Evolutionary conservation across 2,888 invertebrate genomes (phyloP).

Genomic region (Altica lythri): DNA sequence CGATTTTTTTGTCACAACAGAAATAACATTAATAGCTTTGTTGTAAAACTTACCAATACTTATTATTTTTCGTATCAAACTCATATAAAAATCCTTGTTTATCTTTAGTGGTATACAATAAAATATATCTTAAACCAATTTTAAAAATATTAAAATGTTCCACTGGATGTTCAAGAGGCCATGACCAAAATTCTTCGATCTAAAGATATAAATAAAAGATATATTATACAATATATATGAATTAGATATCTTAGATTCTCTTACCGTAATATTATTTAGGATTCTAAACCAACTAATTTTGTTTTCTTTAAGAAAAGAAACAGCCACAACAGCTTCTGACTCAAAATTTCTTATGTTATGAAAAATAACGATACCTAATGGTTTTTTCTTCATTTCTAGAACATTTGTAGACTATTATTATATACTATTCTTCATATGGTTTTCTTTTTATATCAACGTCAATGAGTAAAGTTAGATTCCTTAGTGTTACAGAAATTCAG

Average conservation of each 20-base stretch:
- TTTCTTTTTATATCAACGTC: too few relatives aligned
- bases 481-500: too few relatives aligned
- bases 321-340: conserved; percentile 42
- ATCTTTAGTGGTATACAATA: conserved; percentile 39
- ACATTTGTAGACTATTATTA: too few relatives aligned
- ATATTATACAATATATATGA: background rate
- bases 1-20: too few relatives aligned
- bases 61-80: conserved; percentile 43
- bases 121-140: conserved; percentile 42
- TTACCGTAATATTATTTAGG: conserved; percentile 48
- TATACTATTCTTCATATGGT: too few relatives aligned
- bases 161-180: conserved; percentile 34
- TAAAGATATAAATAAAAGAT: conserved; percentile 9
- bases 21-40: too few relatives aligned
- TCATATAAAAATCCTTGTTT: conserved; percentile 51
- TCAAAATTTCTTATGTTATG: conserved; percentile 37
- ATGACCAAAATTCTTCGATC: conserved; percentile 33
- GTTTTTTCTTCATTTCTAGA: conserved; percentile 33
- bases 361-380: conserved; percentile 42
- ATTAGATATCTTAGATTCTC: conserved; percentile 38
- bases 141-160: conserved; percentile 44
- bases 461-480: too few relatives aligned
- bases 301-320: conserved; percentile 40
- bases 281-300: conserved; percentile 42
- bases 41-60: conserved; percentile 50